Conservation (phyloP, 2,113 vertebrate species). For the Dryoscopus gambensis region DNA sequence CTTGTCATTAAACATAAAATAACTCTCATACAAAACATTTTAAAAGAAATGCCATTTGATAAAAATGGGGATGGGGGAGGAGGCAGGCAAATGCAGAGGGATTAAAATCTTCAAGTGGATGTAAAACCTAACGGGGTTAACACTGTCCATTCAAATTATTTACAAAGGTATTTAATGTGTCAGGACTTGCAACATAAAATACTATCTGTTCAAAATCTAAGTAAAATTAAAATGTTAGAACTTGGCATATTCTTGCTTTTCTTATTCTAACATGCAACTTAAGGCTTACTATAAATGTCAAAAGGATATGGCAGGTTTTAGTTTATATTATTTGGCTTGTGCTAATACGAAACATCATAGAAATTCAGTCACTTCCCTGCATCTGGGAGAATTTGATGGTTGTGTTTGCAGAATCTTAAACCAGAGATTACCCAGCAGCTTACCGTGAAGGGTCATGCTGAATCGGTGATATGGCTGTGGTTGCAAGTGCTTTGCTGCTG, state of each 20-base stretch:
- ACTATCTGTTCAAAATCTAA: slow-evolving; percentile 35
- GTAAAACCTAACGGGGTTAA: slow-evolving; percentile 31
- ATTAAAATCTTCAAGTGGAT: slow-evolving; percentile 38
- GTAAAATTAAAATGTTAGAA: slow-evolving; percentile 56
- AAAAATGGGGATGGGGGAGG: neutral
- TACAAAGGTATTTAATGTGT: slow-evolving; percentile 44
- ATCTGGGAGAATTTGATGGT: neutral
- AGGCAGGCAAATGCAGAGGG: neutral
- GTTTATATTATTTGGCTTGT: slow-evolving; percentile 23
- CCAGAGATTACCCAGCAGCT: slow-evolving; percentile 8
- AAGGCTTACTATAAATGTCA: slow-evolving; percentile 60
- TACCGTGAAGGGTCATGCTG: slow-evolving; percentile 57
- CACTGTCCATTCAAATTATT: slow-evolving; percentile 49
- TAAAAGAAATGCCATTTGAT: slow-evolving; percentile 30
- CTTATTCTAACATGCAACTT: slow-evolving; percentile 52
- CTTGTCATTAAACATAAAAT: slow-evolving; percentile 56
- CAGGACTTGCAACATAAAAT: slow-evolving; percentile 43
- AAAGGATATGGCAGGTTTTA: slow-evolving; percentile 22
- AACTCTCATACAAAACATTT: slow-evolving; percentile 31
- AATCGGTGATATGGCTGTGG: slow-evolving; percentile 12
- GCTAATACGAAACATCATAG: neutral
- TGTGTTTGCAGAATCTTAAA: slow-evolving; percentile 24
- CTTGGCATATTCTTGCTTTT: slow-evolving; percentile 39
- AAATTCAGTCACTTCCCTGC: neutral
- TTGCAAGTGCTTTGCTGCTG: slow-evolving; percentile 27